phyloP scores from a whole-genome alignment of 2,888 invertebrate species.

The Imbricaverruca yamaguchii region DNA sequence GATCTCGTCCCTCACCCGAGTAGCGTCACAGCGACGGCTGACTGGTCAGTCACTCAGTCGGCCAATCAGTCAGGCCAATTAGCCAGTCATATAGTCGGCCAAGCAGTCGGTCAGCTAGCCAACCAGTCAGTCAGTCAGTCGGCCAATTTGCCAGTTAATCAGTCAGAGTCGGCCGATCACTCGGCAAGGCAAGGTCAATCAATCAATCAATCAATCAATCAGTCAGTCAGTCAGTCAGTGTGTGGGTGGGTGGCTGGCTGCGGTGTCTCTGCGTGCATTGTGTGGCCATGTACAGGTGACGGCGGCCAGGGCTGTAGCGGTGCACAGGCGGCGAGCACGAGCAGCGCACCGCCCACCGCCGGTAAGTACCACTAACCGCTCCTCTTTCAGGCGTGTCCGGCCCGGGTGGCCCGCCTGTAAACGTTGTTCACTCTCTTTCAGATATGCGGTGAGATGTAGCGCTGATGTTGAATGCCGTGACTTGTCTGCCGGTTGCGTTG shows the following conservation, averaged over 20 bases:
- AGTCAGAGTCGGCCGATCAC: not conserved
- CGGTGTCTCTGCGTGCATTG: not conserved
- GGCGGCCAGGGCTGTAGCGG: not conserved
- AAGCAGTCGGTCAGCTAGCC: too few relatives aligned
- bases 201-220: too few relatives aligned
- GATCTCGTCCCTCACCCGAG: too few relatives aligned
- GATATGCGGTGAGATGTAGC: slow-evolving; percentile 4
- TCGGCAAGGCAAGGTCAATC: too few relatives aligned
- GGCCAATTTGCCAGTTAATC: too few relatives aligned
- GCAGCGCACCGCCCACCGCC: not conserved
- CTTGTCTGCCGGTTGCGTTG: slow-evolving; percentile 2
- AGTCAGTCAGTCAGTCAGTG: not conserved
- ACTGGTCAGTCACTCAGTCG: too few relatives aligned
- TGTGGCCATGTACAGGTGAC: not conserved
- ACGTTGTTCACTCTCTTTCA: not conserved
- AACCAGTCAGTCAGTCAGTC: not conserved
- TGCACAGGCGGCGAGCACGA: not conserved
- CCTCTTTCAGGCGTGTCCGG: not conserved
- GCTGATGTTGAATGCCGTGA: not conserved
- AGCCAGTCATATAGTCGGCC: too few relatives aligned
- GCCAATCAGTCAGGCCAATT: too few relatives aligned
- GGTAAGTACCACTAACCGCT: not conserved
- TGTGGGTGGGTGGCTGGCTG: not conserved
- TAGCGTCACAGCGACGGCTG: too few relatives aligned
- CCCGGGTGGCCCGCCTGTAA: not conserved